Evolutionary conservation across 2,888 invertebrate genomes (phyloP).

Genomic region (Colostygia pectinataria): DNA sequence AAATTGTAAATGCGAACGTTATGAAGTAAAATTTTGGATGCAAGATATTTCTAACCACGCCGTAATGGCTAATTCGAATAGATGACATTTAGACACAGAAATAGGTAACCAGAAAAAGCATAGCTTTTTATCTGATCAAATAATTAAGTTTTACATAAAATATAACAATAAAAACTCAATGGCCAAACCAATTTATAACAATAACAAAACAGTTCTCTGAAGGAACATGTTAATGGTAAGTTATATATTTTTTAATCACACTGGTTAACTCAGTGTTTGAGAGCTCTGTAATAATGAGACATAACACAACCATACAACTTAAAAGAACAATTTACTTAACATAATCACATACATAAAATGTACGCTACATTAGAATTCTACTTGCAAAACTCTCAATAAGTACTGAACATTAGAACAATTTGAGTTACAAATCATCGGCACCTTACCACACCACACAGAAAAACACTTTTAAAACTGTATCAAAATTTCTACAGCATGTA

Average conservation of each 20-base stretch:
- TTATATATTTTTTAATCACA: too few species aligned
- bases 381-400: conserved; percentile 1
- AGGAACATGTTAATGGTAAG: too few species aligned
- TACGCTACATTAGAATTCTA: background rate
- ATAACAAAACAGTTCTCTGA: too few species aligned
- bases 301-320: conserved; percentile 4
- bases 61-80: too few species aligned
- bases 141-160: conserved; percentile 3
- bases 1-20: too few species aligned
- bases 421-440: background rate
- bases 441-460: conserved; percentile 7
- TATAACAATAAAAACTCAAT: background rate
- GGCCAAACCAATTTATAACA: background rate
- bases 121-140: too few species aligned
- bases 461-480: conserved; percentile 27
- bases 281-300: background rate
- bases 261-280: background rate
- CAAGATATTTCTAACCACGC: too few species aligned
- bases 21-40: too few species aligned
- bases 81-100: too few species aligned
- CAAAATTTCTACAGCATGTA: conserved; percentile 27
- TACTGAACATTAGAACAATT: conserved; percentile 7
- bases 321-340: background rate
- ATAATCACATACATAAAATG: background rate
- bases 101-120: too few species aligned